phyloP scores from a whole-genome alignment of 2,888 invertebrate species.

The Scaptodrosophila latifasciaeformis region DNA sequence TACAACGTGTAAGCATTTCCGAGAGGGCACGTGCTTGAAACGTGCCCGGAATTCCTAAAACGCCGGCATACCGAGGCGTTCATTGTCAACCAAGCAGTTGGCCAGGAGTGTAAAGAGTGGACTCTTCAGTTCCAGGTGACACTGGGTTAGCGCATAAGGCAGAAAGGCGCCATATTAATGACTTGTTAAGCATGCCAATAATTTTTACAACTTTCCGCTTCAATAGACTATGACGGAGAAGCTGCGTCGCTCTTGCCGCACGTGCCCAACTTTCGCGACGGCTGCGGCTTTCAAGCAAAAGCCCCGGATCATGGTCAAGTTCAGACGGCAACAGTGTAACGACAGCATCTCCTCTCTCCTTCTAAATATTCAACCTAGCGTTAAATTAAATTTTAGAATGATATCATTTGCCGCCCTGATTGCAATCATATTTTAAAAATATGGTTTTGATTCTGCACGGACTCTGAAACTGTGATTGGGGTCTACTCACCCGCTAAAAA shows the following conservation, averaged over 20 bases:
- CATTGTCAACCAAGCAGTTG: constrained; percentile 41
- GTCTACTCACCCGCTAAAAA: constrained; percentile 73
- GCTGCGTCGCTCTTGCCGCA: constrained; percentile 28
- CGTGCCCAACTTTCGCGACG: constrained; percentile 57
- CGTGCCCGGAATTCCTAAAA: constrained; percentile 70
- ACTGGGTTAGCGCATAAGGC: constrained; percentile 23
- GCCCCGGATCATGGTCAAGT: constrained; percentile 24
- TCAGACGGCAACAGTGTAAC: not conserved
- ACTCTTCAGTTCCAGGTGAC: not conserved
- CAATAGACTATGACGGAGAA: constrained; percentile 10
- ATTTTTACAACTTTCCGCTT: constrained; percentile 55
- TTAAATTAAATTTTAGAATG: constrained; percentile 72
- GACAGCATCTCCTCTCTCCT: constrained; percentile 26
- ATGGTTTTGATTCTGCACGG: constrained; percentile 4
- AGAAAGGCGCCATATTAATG: constrained; percentile 52
- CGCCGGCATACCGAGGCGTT: constrained; percentile 47
- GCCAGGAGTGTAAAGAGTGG: not conserved
- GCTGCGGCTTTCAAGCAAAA: constrained; percentile 7
- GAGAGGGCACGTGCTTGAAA: constrained; percentile 68
- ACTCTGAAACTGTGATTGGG: too few species aligned
- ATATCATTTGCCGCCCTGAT: constrained; percentile 9
- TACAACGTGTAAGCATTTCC: constrained; percentile 47
- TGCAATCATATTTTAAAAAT: constrained; percentile 45
- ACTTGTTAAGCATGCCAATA: constrained; percentile 68
- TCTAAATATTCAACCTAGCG: constrained; percentile 66